Percentiles rank a stretch among this genome's conserved stretches.
These are phyloP conservation scores for Dallia pectoralis DNA, from an alignment of 2,797 vertebrate genomes.

Conservation along the genomic window DNA sequence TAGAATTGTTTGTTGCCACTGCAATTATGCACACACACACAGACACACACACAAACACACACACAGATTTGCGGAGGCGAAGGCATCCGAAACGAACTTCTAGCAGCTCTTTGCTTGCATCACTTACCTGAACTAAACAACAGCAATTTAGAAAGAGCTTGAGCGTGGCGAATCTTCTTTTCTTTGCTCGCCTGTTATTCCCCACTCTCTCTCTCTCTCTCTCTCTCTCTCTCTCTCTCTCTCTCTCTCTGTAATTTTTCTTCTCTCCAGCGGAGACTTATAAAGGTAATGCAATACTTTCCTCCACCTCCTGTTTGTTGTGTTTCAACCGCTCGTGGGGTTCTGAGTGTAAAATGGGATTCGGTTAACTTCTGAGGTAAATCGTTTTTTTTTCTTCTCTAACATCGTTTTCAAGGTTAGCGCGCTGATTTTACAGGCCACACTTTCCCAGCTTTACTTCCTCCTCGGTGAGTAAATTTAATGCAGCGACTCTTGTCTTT, in stretches of 20 bases:
- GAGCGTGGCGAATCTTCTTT: constrained; percentile 37
- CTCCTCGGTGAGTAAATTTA: not conserved
- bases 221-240: too few relatives aligned
- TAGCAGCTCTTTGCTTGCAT: constrained; percentile 55
- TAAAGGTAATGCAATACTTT: constrained; percentile 67
- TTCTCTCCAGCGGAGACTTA: constrained; percentile 57
- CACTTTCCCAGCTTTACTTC: constrained; percentile 45
- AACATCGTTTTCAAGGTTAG: constrained; percentile 65
- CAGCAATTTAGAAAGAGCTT: constrained; percentile 58
- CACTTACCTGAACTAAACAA: constrained; percentile 66
- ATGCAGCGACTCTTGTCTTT: too few relatives aligned
- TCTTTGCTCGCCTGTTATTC: not conserved
- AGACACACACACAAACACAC: constrained; percentile 22
- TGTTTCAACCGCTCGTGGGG: constrained; percentile 47
- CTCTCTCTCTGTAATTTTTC: constrained; percentile 61
- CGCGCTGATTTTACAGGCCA: constrained; percentile 48
- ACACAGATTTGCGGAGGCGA: constrained; percentile 47
- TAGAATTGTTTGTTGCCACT: constrained; percentile 65
- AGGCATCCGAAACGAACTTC: constrained; percentile 55
- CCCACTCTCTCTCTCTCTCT: constrained; percentile 11
- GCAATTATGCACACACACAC: constrained; percentile 39
- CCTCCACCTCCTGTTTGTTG: constrained; percentile 43
- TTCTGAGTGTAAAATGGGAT: constrained; percentile 58
- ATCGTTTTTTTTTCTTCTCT: constrained; percentile 59
- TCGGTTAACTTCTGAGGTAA: constrained; percentile 52